A percentile compares a stretch with the other conserved stretches of the same genome.
Evolutionary conservation across 2,888 invertebrate species (phyloP).

Genomic region (Dynastes tityus): DNA sequence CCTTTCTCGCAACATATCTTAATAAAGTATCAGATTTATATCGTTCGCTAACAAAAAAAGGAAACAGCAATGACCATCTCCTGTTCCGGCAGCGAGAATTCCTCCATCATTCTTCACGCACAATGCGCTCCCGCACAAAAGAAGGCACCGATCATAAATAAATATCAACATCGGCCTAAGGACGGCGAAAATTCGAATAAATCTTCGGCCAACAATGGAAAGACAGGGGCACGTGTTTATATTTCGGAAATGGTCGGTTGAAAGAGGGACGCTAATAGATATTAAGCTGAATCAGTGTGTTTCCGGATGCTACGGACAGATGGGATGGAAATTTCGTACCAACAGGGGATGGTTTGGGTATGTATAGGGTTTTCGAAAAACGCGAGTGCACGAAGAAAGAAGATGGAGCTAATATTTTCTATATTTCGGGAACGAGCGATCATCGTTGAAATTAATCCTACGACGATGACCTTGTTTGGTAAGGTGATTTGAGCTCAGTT

Average conservation of each 20-base stretch:
- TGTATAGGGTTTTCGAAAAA: not conserved
- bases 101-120: constrained; percentile 12
- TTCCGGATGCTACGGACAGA: constrained; percentile 21
- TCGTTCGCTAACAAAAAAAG: constrained; percentile 10
- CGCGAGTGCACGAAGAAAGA: too few relatives aligned
- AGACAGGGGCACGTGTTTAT: constrained; percentile 48
- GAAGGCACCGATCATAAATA: constrained; percentile 43
- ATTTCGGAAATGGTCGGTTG: constrained; percentile 35
- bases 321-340: not conserved
- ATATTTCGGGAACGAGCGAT: too few relatives aligned
- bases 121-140: constrained; percentile 26
- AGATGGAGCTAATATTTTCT: too few relatives aligned
- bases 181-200: constrained; percentile 48
- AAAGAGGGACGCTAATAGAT: constrained; percentile 46
- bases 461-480: too few relatives aligned
- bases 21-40: constrained; percentile 33
- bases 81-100: constrained; percentile 21
- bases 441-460: too few relatives aligned
- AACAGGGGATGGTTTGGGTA: not conserved
- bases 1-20: constrained; percentile 18
- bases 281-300: constrained; percentile 44
- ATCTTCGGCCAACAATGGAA: constrained; percentile 45
- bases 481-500: too few relatives aligned
- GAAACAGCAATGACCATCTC: constrained; percentile 42
- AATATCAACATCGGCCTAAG: constrained; percentile 28